phyloP scores from a whole-genome alignment of 2,888 invertebrate species.

The Taenaris catops region DNA sequence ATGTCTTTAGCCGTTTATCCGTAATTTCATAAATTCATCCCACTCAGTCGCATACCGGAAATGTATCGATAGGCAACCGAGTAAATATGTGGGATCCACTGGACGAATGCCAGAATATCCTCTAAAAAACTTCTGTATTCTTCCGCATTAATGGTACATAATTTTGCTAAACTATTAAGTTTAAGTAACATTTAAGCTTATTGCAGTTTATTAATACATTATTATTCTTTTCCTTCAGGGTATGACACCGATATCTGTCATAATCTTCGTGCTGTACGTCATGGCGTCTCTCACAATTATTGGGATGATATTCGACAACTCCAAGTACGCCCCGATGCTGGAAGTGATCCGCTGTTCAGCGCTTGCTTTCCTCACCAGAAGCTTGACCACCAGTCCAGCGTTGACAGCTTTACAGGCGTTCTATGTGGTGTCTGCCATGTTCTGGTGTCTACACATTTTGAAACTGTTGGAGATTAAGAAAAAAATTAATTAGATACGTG shows the following conservation, averaged over 20 bases:
- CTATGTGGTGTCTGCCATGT: constrained; percentile 80
- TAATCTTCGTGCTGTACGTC: constrained; percentile 81
- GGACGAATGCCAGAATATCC: no score
- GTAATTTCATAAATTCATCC: no score
- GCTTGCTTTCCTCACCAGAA: constrained; percentile 70
- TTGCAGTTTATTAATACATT: background rate
- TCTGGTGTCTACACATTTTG: constrained; percentile 82
- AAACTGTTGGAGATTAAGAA: constrained; percentile 78
- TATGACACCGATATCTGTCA: constrained; percentile 79
- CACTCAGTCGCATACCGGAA: no score
- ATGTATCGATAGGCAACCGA: no score
- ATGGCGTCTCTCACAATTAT: constrained; percentile 84
- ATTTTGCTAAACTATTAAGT: no score
- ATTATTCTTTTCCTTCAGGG: constrained; percentile 59
- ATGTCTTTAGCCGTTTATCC: no score
- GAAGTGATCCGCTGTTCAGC: constrained; percentile 84
- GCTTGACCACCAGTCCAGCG: constrained; percentile 50
- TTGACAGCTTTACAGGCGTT: constrained; percentile 75
- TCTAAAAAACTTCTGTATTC: no score
- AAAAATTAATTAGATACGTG: constrained; percentile 17
- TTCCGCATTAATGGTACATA: no score
- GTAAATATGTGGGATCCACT: no score
- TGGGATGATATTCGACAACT: constrained; percentile 86
- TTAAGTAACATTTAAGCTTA: no score
- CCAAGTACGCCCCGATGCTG: constrained; percentile 78